Evolutionary conservation across 2,113 vertebrate genomes (phyloP).

Genomic region (zebrafish (Danio rerio)): DNA sequence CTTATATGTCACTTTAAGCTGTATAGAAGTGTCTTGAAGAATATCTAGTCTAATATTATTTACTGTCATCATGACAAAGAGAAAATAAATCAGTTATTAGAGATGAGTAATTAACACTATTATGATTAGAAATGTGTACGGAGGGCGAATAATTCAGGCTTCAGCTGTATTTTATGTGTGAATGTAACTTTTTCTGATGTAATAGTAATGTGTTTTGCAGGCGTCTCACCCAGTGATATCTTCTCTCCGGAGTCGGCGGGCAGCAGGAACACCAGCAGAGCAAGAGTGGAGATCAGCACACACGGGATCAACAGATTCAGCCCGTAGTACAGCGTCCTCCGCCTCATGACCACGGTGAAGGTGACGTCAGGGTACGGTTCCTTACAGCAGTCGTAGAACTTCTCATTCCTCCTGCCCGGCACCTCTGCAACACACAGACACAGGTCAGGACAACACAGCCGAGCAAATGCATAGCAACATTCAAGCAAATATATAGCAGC

Average conservation of each 20-base stretch:
- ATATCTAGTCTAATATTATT: too few species aligned
- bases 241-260: conserved; percentile 75
- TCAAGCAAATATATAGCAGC: not conserved
- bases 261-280: conserved; percentile 72
- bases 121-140: too few species aligned
- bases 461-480: not conserved
- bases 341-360: conserved; percentile 74
- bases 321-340: conserved; percentile 74
- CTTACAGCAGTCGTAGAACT: conserved; percentile 75
- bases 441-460: not conserved
- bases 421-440: conserved; percentile 62
- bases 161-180: not conserved
- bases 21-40: too few species aligned
- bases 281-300: conserved; percentile 75
- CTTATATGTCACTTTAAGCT: too few species aligned
- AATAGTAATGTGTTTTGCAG: not conserved
- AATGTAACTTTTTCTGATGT: too few species aligned
- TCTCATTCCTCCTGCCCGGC: conserved; percentile 69
- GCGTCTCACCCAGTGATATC: conserved; percentile 71
- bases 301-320: conserved; percentile 76
- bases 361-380: conserved; percentile 75
- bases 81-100: too few species aligned
- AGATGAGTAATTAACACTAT: too few species aligned
- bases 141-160: too few species aligned
- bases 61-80: too few species aligned